A percentile compares a stretch with the other conserved stretches of the same genome.
Evolutionary conservation across 2,113 vertebrate genomes (phyloP).

Genomic region (Leucopsar rothschildi): DNA sequence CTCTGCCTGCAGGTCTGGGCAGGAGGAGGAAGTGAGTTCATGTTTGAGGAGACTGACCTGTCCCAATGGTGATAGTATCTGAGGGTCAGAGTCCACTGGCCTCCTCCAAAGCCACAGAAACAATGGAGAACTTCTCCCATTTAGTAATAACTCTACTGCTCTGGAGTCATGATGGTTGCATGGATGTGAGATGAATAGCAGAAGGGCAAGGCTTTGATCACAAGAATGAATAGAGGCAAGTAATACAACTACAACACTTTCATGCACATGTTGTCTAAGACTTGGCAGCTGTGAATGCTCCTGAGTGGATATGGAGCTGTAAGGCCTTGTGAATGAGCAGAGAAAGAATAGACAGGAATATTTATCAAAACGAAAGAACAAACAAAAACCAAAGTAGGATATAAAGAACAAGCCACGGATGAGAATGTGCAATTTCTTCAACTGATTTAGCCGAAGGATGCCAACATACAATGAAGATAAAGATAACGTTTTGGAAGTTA

Average conservation of each 20-base stretch:
- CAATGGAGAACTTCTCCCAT: not conserved
- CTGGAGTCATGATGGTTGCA: not conserved
- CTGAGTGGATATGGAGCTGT: not conserved
- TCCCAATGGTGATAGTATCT: not conserved
- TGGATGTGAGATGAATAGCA: not conserved
- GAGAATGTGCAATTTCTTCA: not conserved
- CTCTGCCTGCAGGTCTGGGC: not conserved
- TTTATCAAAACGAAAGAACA: not conserved
- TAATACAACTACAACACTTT: not conserved
- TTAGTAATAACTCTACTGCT: not conserved
- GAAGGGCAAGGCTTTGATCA: not conserved
- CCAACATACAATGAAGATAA: not conserved
- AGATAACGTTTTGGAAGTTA: not conserved
- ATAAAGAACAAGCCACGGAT: not conserved
- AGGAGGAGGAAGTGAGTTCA: not conserved
- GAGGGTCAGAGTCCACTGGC: not conserved
- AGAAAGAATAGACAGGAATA: not conserved
- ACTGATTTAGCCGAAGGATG: not conserved
- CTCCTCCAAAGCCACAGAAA: not conserved
- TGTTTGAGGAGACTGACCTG: not conserved
- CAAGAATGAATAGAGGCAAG: not conserved
- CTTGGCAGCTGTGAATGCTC: not conserved
- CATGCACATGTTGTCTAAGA: rapidly evolving
- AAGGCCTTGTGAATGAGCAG: not conserved
- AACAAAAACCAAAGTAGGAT: not conserved